phyloP scores from a whole-genome alignment of 2,113 vertebrate genomes.

The Ammodramus savannarum region DNA sequence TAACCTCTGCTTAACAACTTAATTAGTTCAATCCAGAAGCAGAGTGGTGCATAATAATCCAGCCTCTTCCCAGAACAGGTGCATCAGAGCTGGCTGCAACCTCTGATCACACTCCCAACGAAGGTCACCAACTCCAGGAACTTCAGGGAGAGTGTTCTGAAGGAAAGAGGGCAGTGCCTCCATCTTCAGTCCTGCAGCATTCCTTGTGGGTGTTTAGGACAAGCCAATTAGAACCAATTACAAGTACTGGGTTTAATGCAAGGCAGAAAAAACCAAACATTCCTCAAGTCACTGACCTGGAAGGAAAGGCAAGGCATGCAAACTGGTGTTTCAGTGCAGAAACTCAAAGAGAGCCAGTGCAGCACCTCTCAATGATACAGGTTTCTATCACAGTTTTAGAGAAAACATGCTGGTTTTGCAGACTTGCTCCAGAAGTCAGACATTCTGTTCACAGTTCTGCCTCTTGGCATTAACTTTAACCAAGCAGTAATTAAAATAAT shows the following conservation, averaged over 20 bases:
- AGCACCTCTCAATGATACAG: background rate
- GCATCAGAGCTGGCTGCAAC: background rate
- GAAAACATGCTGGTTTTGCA: background rate
- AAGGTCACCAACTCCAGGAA: background rate
- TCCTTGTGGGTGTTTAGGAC: background rate
- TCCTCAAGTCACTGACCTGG: conserved; percentile 25
- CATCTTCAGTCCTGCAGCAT: background rate
- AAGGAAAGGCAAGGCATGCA: conserved; percentile 23
- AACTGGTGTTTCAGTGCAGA: background rate
- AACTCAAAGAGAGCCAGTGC: background rate
- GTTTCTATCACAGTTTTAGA: background rate
- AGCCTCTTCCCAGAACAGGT: background rate
- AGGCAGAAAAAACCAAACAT: conserved; percentile 1
- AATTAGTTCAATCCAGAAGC: conserved; percentile 1
- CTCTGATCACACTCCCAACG: fast-evolving
- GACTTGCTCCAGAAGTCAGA: background rate
- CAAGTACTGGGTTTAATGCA: conserved; percentile 28
- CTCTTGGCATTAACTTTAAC: background rate
- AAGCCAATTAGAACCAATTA: conserved; percentile 23
- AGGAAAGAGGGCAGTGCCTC: background rate
- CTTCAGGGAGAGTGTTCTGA: background rate
- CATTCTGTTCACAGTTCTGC: background rate
- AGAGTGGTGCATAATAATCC: background rate
- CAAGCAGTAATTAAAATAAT: background rate
- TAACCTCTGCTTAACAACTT: background rate